A percentile compares a stretch with the other conserved stretches of the same genome.
These are phyloP conservation scores for Synanthedon tipuliformis DNA, from an alignment of 2,888 invertebrate species.

Conservation along the genomic window DNA sequence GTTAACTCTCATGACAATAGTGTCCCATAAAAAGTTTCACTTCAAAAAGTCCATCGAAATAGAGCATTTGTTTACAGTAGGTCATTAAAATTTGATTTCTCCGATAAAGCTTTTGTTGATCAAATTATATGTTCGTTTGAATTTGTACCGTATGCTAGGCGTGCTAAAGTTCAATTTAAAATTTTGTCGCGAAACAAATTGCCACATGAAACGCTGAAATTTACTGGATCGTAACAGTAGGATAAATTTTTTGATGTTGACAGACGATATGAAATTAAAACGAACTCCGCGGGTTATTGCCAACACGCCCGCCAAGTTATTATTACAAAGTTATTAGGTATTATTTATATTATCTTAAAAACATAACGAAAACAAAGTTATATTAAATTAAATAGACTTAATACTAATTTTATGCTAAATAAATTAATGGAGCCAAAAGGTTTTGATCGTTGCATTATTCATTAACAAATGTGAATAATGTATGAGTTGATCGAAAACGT, in stretches of 20 bases:
- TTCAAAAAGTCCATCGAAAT: constrained; percentile 13
- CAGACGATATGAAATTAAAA: constrained; percentile 18
- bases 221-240: constrained; percentile 17
- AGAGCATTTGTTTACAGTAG: constrained; percentile 22
- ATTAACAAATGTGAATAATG: too few species aligned
- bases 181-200: constrained; percentile 8
- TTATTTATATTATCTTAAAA: too few species aligned
- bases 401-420: too few species aligned
- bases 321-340: too few species aligned
- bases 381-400: too few species aligned
- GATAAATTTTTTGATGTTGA: constrained; percentile 21
- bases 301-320: too few species aligned
- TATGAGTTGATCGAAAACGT: too few species aligned
- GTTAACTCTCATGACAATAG: too few species aligned
- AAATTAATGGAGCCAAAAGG: too few species aligned
- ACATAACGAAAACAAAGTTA: too few species aligned
- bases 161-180: constrained; percentile 9
- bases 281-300: constrained; percentile 9
- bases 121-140: constrained; percentile 5
- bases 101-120: constrained; percentile 12
- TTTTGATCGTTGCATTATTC: too few species aligned
- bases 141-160: constrained; percentile 7
- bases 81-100: constrained; percentile 21
- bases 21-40: too few species aligned
- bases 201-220: constrained; percentile 16